Percentiles rank a stretch among this genome's conserved stretches.
These are phyloP conservation scores for Acanthosepion lycidas DNA, from an alignment of 2,888 invertebrate genomes.

Conservation along the genomic window DNA sequence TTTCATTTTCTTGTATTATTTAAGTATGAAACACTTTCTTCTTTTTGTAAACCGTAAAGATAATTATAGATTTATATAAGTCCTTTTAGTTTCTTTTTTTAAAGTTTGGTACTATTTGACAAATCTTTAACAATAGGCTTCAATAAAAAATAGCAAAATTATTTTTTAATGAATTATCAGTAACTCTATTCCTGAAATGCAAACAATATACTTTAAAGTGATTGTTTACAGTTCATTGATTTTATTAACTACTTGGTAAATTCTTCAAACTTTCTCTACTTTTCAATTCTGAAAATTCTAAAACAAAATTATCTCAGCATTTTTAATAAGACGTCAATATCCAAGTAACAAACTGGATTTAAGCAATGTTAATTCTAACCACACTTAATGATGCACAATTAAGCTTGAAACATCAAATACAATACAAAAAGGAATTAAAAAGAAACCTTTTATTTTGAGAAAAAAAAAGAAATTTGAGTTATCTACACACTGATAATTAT, in stretches of 20 bases:
- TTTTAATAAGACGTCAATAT: background rate
- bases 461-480: background rate
- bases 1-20: no score
- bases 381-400: background rate
- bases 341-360: background rate
- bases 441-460: background rate
- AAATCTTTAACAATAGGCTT: no score
- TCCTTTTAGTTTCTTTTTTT: no score
- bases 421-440: background rate
- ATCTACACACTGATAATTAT: background rate
- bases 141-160: no score
- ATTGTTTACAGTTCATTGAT: background rate
- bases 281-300: background rate
- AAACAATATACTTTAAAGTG: background rate
- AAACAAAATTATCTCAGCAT: background rate
- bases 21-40: no score
- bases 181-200: no score
- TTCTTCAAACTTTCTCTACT: background rate
- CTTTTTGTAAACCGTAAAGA: no score
- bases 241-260: background rate
- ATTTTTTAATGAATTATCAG: no score
- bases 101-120: no score
- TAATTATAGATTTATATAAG: no score
- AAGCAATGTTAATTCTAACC: background rate
- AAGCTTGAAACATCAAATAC: background rate